Base-by-base conservation (phyloP, 2,113 vertebrate species). In the Alexandromys fortis region DNA sequence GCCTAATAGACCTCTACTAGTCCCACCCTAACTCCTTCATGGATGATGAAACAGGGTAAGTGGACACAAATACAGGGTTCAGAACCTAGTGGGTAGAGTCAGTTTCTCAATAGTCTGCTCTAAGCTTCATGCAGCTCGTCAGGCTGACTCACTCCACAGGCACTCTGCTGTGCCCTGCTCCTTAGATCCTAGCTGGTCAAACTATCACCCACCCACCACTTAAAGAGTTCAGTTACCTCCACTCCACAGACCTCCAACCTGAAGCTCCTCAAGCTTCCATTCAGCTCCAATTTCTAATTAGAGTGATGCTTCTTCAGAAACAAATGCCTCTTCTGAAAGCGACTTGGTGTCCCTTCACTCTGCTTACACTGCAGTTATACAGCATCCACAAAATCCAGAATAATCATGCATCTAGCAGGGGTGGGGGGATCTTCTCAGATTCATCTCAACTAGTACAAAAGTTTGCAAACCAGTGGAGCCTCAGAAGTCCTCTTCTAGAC, bases 401-500 rank as follows among this genome's bases (percentile, higher is more conserved):
- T 70, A 77, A 65, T n/a, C 13, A 28, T 4, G 5, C 4, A n/a
- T 58, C 33, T 38, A 28, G 49, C 49, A 35, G 6, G 35, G 9
- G 45, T 8, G 1, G 22, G 49, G 14, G 33, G 22, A 42, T 14
- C 26, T 94, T 63, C 22, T 86, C 89, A 86, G 21, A 49, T 33
- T 52, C 2, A 61, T 24, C 7, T 82, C 55, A 87, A 67, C 79
- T 21, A 90, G 79, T 16, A 94, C 1, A 91, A 24, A 95, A 42
- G 11, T 86, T 67, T 95, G 67, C 79, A 81, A 95, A 67, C 52
- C 67, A 86, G 21, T 0, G 61, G 55, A 55, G 35, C 63, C 75
- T 89, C 55, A 90, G 49, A 78, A 67, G 33, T 21, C 77, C 72
- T 90, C 90, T 67, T 89, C 86, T 73, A 75, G 87, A 92, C 45